phyloP scores from a whole-genome alignment of 2,888 invertebrate genomes.

The Tenthredo scrophulariae region DNA sequence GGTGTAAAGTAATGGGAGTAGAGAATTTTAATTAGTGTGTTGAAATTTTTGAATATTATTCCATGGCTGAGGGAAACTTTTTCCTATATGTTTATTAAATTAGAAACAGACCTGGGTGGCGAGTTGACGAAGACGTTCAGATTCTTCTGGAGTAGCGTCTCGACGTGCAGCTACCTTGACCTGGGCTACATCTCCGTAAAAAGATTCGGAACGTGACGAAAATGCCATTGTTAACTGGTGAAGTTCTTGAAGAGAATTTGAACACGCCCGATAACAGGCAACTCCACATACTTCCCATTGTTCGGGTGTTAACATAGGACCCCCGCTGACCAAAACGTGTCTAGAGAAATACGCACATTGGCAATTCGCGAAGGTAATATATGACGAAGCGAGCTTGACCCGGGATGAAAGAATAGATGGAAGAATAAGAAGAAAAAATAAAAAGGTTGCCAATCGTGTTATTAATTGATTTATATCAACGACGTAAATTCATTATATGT shows the following conservation, averaged over 20 bases:
- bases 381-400: neutral
- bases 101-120: slow-evolving; percentile 85
- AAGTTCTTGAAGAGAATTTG: slow-evolving; percentile 92
- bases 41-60: neutral
- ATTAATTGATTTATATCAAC: neutral
- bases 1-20: neutral
- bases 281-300: slow-evolving; percentile 94
- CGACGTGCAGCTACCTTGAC: slow-evolving; percentile 96
- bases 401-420: neutral
- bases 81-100: neutral
- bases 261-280: slow-evolving; percentile 90
- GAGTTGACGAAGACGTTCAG: slow-evolving; percentile 91
- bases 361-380: neutral
- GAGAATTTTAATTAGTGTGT: neutral
- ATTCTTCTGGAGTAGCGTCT: slow-evolving; percentile 91
- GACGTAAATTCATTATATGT: neutral
- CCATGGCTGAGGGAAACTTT: slow-evolving; percentile 2
- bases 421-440: neutral
- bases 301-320: slow-evolving; percentile 88
- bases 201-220: slow-evolving; percentile 94
- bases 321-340: slow-evolving; percentile 91
- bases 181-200: slow-evolving; percentile 94
- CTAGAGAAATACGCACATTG: slow-evolving; percentile 74
- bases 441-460: neutral
- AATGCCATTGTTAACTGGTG: slow-evolving; percentile 94